Conservation (phyloP, 2,113 vertebrate genomes). For the Labeo catla region DNA sequence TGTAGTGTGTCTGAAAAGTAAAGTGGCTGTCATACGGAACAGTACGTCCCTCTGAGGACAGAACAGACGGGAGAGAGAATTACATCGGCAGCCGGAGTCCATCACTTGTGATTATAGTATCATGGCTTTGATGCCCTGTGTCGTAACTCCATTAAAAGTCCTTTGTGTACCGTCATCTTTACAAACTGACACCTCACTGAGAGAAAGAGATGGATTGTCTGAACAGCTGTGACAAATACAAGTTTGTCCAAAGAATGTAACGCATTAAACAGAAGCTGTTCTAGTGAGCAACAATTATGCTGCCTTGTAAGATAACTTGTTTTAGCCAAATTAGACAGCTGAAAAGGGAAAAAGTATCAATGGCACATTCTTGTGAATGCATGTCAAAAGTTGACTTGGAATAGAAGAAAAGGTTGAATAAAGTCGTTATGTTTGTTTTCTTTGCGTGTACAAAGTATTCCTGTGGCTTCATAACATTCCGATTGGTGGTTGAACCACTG, state of each 20-base stretch:
- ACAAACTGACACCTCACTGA: constrained; percentile 19
- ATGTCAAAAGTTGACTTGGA: no score
- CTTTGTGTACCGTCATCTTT: constrained; percentile 52
- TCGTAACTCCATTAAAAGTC: background rate
- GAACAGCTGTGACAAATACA: background rate
- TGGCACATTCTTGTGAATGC: no score
- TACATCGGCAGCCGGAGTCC: background rate
- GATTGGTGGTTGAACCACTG: no score
- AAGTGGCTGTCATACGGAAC: background rate
- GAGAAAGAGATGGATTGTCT: constrained; percentile 6
- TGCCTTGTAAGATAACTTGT: background rate
- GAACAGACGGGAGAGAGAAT: constrained; percentile 14
- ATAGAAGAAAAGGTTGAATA: no score
- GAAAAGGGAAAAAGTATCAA: background rate
- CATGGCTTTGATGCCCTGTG: constrained; percentile 48
- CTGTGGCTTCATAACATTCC: no score
- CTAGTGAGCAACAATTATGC: background rate
- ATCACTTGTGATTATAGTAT: constrained; percentile 43
- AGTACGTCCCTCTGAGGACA: background rate
- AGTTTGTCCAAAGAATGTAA: background rate
- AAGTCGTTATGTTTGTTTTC: no score
- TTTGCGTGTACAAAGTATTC: no score
- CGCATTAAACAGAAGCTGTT: background rate
- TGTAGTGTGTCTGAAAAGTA: constrained; percentile 2
- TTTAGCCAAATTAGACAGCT: background rate